Conservation (phyloP, 35 echinoderm and acorn worm species). For the Heliocidaris tuberculata region DNA sequence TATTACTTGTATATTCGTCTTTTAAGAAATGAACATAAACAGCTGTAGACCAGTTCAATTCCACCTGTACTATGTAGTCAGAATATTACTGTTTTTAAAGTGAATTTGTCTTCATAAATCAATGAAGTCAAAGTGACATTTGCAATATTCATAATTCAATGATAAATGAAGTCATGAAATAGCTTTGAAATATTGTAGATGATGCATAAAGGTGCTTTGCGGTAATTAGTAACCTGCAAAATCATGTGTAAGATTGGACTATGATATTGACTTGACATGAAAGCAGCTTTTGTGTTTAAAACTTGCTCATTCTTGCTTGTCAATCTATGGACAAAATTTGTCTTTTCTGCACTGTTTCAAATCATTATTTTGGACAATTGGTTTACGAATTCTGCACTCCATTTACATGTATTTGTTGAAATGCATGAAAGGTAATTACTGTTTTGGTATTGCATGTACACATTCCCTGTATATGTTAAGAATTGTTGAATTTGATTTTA, state of each 20-base stretch:
- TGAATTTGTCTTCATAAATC: not conserved
- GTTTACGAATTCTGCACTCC: not conserved
- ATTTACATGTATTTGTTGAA: not conserved
- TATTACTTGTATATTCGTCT: constrained; percentile 3
- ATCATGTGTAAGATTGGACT: not conserved
- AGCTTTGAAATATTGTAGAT: not conserved
- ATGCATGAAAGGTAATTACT: not conserved
- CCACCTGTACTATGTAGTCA: not conserved
- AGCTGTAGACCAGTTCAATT: not conserved
- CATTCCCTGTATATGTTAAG: not conserved
- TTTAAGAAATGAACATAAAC: not conserved
- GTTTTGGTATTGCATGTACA: not conserved
- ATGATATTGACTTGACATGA: not conserved
- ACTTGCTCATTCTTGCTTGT: not conserved
- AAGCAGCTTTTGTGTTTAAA: not conserved
- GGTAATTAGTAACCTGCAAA: not conserved
- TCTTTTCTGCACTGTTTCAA: not conserved
- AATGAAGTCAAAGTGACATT: not conserved
- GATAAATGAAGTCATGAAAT: not conserved
- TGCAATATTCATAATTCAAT: not conserved
- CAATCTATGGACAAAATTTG: not conserved
- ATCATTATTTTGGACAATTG: not conserved
- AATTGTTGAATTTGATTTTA: not conserved
- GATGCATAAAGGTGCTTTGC: not conserved
- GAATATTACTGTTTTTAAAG: not conserved